These are phyloP conservation scores for Frankliniella fusca DNA, from an alignment of 2,888 invertebrate genomes.

Conservation along the genomic window DNA sequence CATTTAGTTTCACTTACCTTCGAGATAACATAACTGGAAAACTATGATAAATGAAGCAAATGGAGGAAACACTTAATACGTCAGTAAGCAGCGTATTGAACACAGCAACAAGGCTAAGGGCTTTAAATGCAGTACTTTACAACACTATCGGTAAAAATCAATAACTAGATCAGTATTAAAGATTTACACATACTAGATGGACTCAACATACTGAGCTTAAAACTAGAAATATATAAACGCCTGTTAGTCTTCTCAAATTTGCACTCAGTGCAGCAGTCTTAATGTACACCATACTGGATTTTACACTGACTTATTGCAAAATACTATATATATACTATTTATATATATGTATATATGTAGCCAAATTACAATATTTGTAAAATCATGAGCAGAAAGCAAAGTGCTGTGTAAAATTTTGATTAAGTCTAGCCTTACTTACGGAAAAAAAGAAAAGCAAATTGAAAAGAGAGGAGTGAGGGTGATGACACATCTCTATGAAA, in stretches of 20 bases:
- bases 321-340: neutral
- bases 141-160: neutral
- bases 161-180: neutral
- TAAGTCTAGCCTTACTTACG: neutral
- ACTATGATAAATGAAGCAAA: neutral
- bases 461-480: neutral
- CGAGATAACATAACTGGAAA: neutral
- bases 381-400: neutral
- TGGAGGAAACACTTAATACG: neutral
- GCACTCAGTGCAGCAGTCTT: conserved; percentile 2
- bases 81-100: neutral
- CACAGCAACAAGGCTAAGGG: neutral
- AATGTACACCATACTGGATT: neutral
- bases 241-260: neutral
- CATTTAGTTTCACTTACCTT: neutral
- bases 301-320: conserved; percentile 9
- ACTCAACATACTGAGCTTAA: neutral
- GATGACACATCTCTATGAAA: neutral
- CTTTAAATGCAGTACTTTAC: neutral
- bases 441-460: neutral
- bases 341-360: neutral
- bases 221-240: neutral
- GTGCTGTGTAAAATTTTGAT: too few species aligned
- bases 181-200: neutral
- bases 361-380: neutral